Conservation (phyloP, 2,888 invertebrate genomes). For the Lumbricus terrestris region DNA sequence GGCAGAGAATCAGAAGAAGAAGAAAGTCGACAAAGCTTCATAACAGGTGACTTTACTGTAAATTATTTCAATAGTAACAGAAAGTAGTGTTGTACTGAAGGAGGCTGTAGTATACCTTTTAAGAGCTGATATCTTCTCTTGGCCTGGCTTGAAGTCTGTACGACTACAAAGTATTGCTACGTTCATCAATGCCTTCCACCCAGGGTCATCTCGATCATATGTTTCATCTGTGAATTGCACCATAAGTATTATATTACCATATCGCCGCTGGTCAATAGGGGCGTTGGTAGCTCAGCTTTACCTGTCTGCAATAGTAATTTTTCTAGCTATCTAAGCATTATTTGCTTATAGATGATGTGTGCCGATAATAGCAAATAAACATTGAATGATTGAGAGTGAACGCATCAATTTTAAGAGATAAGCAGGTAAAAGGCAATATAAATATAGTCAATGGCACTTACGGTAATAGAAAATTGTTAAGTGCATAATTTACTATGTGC, state of each 20-base stretch:
- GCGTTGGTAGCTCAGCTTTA: background rate
- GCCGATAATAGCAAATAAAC: background rate
- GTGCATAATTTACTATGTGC: no score
- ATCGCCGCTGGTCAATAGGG: background rate
- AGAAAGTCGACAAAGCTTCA: no score
- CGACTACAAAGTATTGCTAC: constrained; percentile 95
- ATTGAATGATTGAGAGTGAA: background rate
- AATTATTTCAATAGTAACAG: background rate
- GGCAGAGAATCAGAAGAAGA: no score
- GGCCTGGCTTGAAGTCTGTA: constrained; percentile 95
- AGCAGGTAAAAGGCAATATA: no score
- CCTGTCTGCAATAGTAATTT: background rate
- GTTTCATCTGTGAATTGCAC: constrained; percentile 67
- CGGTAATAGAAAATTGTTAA: no score
- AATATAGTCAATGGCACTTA: no score
- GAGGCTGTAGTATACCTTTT: constrained; percentile 71
- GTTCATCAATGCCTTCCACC: constrained; percentile 84
- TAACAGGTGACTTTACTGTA: background rate
- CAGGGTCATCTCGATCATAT: constrained; percentile 79
- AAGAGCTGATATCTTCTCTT: constrained; percentile 85
- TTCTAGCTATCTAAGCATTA: background rate
- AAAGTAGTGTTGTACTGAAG: background rate
- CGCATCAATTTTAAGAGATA: no score
- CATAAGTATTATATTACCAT: background rate
- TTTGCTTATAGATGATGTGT: background rate